Base-by-base conservation (phyloP, 2,797 vertebrate genomes). In the Gallinago stenura region DNA sequence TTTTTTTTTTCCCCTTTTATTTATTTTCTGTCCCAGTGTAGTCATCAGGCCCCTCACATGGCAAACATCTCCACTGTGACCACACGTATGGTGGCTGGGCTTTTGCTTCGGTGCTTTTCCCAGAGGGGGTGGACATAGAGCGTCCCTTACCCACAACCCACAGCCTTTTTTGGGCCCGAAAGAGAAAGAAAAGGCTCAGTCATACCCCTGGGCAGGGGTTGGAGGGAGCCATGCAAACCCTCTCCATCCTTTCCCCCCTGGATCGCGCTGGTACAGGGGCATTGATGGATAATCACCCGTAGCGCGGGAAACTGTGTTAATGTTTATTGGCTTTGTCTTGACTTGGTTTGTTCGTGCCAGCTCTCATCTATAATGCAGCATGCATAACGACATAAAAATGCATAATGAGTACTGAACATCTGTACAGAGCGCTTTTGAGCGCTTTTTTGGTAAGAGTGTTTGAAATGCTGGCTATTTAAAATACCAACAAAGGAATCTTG, bases 241-340 rank as follows among this genome's bases (percentile, higher is more conserved):
- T 93, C 4, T 1, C 62, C 88, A 7, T 90, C 39, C 72, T 72
- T 45, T 54, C 14, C 1, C 4, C 69, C 39, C 83, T 22, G 24
- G 71, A 50, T 78, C 21, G 12, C 1, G 2, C 37, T 20, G 5
- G 58, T 61, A 15, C 9, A 0, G 2, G 14, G 37, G 8, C 87
- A 82, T 93, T 90, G 92, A 90, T 76, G 88, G 57, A 83, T 88
- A 78, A 94, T 92, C 80, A 73, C 70, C 71, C 45, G 0, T 26
- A 82, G 66, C 0, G 0, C 1, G 14, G 70, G 77, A 76, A 93
- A 69, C 39, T 39, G 77, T 56, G 91, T 78, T 95, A 91, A 94
- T 95, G 91, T 56, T 95, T 91, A 87, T 95, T 90, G 89, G 79
- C 91, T 93, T 95, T 95, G 94, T 88, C 86, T 90, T 90, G 83